phyloP scores from a whole-genome alignment of 2,113 vertebrate genomes.

The Danio rerio region GRCz12tu NC_133182.1:48917001-48917500 shows the following conservation, averaged over 20 bases:
- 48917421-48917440: background rate
- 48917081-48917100: conserved; percentile 74
- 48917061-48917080: conserved; percentile 51
- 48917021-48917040: conserved; percentile 58
- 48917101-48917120: conserved; percentile 70
- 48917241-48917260: conserved; percentile 76
- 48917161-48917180: conserved; percentile 81
- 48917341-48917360: conserved; percentile 12
- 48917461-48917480: too few species aligned
- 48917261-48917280: conserved; percentile 64
- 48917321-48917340: conserved; percentile 76
- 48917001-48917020: conserved; percentile 26
- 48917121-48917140: conserved; percentile 81
- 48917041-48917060: conserved; percentile 55
- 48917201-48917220: conserved; percentile 83
- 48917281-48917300: conserved; percentile 74
- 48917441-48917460: background rate
- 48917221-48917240: conserved; percentile 82
- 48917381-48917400: conserved; percentile 7
- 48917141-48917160: conserved; percentile 77
- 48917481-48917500: too few species aligned
- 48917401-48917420: background rate
- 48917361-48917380: background rate
- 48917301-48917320: conserved; percentile 75
- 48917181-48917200: conserved; percentile 84